Conservation (phyloP, 2,797 vertebrate genomes). For the Salmo trutta region DNA sequence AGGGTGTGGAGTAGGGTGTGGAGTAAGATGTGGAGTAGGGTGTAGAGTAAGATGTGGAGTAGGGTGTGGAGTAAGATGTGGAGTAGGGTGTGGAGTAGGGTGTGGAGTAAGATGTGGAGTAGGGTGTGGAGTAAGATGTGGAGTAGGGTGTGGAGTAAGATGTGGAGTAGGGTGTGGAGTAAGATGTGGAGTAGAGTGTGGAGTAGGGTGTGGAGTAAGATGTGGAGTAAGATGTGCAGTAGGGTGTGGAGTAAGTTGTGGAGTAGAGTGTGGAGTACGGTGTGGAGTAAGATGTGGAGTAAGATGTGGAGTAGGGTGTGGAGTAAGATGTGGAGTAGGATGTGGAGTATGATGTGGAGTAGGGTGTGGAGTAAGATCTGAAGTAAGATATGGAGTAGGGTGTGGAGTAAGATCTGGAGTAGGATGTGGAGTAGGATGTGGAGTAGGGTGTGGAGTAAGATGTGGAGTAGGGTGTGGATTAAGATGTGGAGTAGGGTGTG, state of each 20-base stretch:
- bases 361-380: no score
- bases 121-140: neutral
- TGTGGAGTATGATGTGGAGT: no score
- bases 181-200: neutral
- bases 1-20: neutral
- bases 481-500: no score
- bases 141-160: neutral
- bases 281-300: neutral
- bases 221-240: slow-evolving; percentile 13
- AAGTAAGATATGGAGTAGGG: no score
- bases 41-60: neutral
- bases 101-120: neutral
- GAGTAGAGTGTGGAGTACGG: neutral
- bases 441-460: neutral
- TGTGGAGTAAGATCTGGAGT: no score
- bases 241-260: slow-evolving; percentile 1
- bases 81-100: neutral
- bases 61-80: neutral
- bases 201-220: neutral
- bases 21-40: slow-evolving; percentile 20
- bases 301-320: no score
- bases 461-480: neutral
- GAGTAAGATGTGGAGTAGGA: no score
- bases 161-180: neutral
- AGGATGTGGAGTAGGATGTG: neutral